These are phyloP conservation scores for Macrophya annulata DNA, from an alignment of 2,888 invertebrate genomes.

Conservation along the genomic window DNA sequence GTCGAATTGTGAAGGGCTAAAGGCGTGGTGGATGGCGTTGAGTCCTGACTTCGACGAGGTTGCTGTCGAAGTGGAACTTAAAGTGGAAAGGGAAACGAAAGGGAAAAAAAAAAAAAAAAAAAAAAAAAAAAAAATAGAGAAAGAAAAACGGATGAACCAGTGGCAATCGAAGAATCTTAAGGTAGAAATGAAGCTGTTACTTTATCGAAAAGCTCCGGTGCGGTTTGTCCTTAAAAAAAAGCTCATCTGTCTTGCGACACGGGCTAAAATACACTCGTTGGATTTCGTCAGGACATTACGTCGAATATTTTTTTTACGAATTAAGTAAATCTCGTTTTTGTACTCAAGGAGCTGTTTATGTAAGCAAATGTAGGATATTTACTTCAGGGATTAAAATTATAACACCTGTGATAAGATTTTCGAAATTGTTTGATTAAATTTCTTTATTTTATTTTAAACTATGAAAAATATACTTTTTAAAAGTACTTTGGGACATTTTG, in stretches of 20 bases:
- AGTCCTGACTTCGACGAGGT: background rate
- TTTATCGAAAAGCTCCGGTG: background rate
- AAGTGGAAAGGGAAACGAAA: conserved; percentile 16
- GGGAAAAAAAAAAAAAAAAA: background rate
- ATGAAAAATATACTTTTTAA: too few species aligned
- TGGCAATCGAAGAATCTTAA: background rate
- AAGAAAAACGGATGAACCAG: conserved; percentile 11
- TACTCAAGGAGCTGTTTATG: background rate
- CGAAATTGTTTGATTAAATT: too few species aligned
- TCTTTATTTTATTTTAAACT: too few species aligned
- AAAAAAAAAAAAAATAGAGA: too few species aligned
- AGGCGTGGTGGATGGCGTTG: background rate
- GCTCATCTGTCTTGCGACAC: background rate
- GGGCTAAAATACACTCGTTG: background rate
- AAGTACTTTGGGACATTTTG: too few species aligned
- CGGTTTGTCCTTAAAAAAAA: background rate
- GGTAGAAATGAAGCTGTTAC: background rate
- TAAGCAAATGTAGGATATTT: background rate
- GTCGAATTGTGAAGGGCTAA: conserved; percentile 25
- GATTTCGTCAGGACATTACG: background rate
- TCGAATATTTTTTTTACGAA: background rate
- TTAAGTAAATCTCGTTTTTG: background rate
- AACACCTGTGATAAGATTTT: background rate
- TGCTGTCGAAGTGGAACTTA: conserved; percentile 9
- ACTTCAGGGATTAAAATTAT: background rate